Percentiles rank a stretch among this genome's conserved stretches.
Evolutionary conservation across 2,797 vertebrate species (phyloP).

Genomic region (Siniperca undulata): DNA sequence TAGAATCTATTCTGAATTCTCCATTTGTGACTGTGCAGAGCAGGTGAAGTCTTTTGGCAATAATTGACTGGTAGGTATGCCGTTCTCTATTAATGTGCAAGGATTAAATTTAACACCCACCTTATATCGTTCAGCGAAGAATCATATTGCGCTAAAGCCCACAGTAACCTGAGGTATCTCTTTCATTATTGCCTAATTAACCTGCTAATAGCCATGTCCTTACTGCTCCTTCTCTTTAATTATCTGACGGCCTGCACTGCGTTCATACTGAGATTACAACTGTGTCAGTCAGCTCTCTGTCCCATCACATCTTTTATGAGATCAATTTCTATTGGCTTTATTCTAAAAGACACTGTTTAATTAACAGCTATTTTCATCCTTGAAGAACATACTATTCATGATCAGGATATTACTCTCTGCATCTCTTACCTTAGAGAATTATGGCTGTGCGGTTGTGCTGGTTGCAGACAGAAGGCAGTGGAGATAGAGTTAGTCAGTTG

Average conservation of each 20-base stretch:
- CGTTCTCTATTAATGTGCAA: constrained; percentile 84
- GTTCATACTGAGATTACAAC: constrained; percentile 73
- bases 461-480: constrained; percentile 15
- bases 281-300: constrained; percentile 71
- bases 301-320: constrained; percentile 71
- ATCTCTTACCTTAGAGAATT: constrained; percentile 14
- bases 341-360: constrained; percentile 70
- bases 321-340: constrained; percentile 71
- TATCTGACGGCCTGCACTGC: constrained; percentile 75
- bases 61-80: constrained; percentile 86
- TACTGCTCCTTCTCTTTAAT: constrained; percentile 80
- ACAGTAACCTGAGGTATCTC: constrained; percentile 85
- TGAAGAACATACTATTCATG: constrained; percentile 45
- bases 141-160: constrained; percentile 85
- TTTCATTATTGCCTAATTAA: constrained; percentile 92
- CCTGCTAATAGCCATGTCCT: constrained; percentile 89
- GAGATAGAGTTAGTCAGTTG: constrained; percentile 16
- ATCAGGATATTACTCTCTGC: constrained; percentile 38
- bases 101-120: constrained; percentile 89
- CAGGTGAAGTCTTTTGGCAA: constrained; percentile 84
- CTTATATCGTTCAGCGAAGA: constrained; percentile 82
- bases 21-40: constrained; percentile 80
- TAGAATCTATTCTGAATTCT: constrained; percentile 78
- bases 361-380: constrained; percentile 69
- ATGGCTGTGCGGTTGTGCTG: constrained; percentile 6